These are phyloP conservation scores for Torymus auratus DNA, from an alignment of 2,888 invertebrate species.

Conservation along the genomic window DNA sequence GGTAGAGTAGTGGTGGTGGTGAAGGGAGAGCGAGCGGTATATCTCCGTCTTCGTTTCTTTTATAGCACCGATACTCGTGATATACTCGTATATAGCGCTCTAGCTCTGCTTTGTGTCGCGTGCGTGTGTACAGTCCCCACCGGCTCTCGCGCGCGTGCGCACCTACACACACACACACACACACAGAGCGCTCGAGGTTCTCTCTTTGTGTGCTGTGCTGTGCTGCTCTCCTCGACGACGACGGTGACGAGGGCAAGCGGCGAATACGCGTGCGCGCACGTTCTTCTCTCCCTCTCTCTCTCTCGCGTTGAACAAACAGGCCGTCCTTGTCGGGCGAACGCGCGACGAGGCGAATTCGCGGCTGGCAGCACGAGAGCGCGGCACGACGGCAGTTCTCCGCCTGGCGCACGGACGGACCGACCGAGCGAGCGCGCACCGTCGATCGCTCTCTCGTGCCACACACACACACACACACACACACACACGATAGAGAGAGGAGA, in stretches of 20 bases:
- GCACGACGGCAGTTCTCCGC: conserved; percentile 50
- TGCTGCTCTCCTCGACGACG: conserved; percentile 1
- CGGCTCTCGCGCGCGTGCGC: neutral
- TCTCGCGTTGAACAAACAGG: neutral
- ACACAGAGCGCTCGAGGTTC: neutral
- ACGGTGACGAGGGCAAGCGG: neutral
- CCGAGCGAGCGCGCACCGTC: conserved; percentile 7
- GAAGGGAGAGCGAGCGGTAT: neutral
- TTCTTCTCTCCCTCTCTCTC: conserved; percentile 1
- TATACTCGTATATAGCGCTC: neutral
- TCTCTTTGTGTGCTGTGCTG: conserved; percentile 10
- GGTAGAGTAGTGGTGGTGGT: too few species aligned
- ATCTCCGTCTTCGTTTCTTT: conserved; percentile 2
- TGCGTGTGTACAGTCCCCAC: neutral
- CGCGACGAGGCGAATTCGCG: neutral
- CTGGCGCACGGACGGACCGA: conserved; percentile 50
- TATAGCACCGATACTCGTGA: neutral
- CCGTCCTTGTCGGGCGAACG: conserved; percentile 19
- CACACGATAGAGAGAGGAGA: conserved; percentile 1
- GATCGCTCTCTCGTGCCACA: too few species aligned
- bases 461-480: too few species aligned
- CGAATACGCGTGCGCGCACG: neutral
- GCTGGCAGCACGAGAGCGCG: neutral
- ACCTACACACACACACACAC: neutral
- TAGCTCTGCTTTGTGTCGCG: neutral